Base-by-base conservation (phyloP, 2,113 vertebrate species). In the Beaufortia kweichowensis region DNA sequence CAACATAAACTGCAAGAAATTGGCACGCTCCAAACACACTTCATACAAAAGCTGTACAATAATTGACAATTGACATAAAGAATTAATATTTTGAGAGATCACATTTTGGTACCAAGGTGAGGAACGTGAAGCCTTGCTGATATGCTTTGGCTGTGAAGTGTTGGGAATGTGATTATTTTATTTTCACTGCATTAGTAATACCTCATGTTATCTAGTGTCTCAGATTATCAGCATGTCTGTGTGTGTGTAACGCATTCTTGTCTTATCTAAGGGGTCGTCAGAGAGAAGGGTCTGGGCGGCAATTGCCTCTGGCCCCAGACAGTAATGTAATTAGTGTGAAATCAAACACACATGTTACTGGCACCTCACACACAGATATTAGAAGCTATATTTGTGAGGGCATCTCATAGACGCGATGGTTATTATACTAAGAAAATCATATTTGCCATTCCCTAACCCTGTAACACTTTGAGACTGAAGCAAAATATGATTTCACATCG, bases 321-420 rank as follows among this genome's bases (percentile, higher is more conserved):
- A 67, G 33, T 67, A 76, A 76, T 31, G 41, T 61, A 48, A 77
- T 68, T 69, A 77, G 35, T 68, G 55, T 77, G 64, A 77, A 77
- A 77, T 60, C 28, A 50, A 39, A 56, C 56, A 77, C 75, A 77
- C 39, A 69, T 69, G 65, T 61, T 60, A 11, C 21, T 35, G 28
- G 1, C 31, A 60, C 35, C 24, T 3, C 56, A 46, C 55, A 61
- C 35, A 60, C n/a, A 41, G 21, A 41, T 21, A 6, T 65, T 21
- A 24, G 19, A 64, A 23, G 11, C 19, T 46, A 46, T 46, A 46
- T 14, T 15, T 14, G 15, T 14, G 11, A 7, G 35, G 35, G 11
- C 35, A 1, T 10, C 8, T 39, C 35, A 39, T 39, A 39, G 15
- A 46, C 12, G 14, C 43, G 15, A 17, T 46, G 15, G 43, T 46